Base-by-base conservation (phyloP, 2,888 invertebrate species). In the Gibbula magus region DNA sequence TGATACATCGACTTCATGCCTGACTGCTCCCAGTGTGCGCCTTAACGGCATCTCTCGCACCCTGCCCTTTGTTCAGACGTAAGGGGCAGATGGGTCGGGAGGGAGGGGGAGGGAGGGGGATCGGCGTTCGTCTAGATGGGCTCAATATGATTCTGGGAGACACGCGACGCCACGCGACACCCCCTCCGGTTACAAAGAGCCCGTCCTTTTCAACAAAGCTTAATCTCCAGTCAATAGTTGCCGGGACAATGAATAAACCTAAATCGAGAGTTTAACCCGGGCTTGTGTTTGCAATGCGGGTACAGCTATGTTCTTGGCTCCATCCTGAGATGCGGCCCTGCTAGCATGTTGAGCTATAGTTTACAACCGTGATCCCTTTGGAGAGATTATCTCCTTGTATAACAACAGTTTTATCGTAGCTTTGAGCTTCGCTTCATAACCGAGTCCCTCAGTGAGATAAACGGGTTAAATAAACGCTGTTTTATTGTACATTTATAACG, bases 211-310 rank as follows among this genome's bases (percentile, higher is more conserved):
- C 35, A 20, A 70, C 70, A 70, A 70, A 35, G 70, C 70, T 20
- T 70, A 35, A 70, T 70, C 70, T 70, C 39, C 29, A 70, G 35
- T 70, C 70, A 70, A 70, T 70, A 70, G 35, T 39, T 18, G 20
- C 70, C 39, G 20, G 70, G 35, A 70, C 70, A 70, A 70, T 35
- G 70, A 70, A 70, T 70, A 70, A 35, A 70, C 35, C 39, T 70
- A 70, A 70, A 70, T 70, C 35, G 70, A 35, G 70, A 70, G 70
- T 70, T 70, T 70, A 70, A 70, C 70, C 70, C 70, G 35, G 70
- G 70, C 35, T 70, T 20, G 29, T 70, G 35, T 70, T 70, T 70
- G 70, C 70, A 32, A 35, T 70, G 70, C 35, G 70, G 70, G 70
- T 70, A 70, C 32, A 70, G 70, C 70, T 70, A 70, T 70, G 35